These are phyloP conservation scores for Cynaeus angustus DNA, from an alignment of 2,888 invertebrate genomes.

Conservation along the genomic window DNA sequence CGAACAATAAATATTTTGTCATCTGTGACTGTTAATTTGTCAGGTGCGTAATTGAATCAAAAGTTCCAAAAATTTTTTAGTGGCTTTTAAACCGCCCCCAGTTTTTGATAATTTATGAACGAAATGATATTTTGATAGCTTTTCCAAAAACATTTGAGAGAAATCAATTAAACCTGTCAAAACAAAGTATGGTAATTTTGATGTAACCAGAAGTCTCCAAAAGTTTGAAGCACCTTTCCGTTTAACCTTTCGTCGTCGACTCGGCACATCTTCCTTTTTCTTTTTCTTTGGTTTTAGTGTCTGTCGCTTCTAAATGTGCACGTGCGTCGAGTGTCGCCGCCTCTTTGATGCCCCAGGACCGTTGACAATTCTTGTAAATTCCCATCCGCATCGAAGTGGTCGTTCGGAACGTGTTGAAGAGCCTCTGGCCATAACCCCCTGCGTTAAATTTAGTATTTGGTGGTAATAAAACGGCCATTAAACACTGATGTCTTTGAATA, in stretches of 20 bases:
- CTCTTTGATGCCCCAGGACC: constrained; percentile 10
- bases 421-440: constrained; percentile 37
- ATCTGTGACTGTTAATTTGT: no score
- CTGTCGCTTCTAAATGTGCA: neutral
- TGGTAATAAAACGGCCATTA: constrained; percentile 45
- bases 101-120: no score
- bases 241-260: neutral
- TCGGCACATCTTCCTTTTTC: neutral
- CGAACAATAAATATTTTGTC: no score
- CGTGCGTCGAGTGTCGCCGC: constrained; percentile 3
- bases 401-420: constrained; percentile 33
- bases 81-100: no score
- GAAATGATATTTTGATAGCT: no score
- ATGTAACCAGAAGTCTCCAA: no score
- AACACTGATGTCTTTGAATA: constrained; percentile 45
- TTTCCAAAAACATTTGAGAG: no score
- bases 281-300: constrained; percentile 1
- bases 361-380: constrained; percentile 26
- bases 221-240: neutral
- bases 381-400: neutral
- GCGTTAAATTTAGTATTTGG: constrained; percentile 45
- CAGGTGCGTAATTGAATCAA: no score
- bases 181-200: no score
- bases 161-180: no score
- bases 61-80: no score